Conservation (phyloP, 2,888 invertebrate genomes). For the Morpho helenor region DNA sequence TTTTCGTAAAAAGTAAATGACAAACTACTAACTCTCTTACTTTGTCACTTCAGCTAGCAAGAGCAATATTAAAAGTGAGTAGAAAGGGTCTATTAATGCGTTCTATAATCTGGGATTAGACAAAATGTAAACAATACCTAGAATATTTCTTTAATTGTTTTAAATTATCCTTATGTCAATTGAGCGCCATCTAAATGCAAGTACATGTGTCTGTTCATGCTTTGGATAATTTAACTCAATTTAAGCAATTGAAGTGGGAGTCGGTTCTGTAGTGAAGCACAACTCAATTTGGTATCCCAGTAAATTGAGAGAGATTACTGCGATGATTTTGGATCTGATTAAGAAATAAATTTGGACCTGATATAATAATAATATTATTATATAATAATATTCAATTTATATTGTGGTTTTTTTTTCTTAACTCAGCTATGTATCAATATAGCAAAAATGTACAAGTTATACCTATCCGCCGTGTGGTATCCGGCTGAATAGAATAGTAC, state of each 20-base stretch:
- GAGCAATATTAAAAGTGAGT: too few relatives aligned
- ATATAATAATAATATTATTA: too few relatives aligned
- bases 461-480: too few relatives aligned
- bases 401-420: too few relatives aligned
- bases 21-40: too few relatives aligned
- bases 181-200: slow-evolving; percentile 29
- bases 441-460: too few relatives aligned
- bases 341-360: not conserved
- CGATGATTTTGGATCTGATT: not conserved
- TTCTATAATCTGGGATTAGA: not conserved
- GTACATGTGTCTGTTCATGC: slow-evolving; percentile 39
- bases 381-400: too few relatives aligned
- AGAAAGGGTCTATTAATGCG: too few relatives aligned
- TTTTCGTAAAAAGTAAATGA: too few relatives aligned
- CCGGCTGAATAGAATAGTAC: too few relatives aligned
- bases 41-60: too few relatives aligned
- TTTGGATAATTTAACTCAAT: slow-evolving; percentile 61
- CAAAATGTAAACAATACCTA: slow-evolving; percentile 17
- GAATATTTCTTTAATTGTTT: slow-evolving; percentile 22
- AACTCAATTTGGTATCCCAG: slow-evolving; percentile 3
- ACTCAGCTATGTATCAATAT: too few relatives aligned
- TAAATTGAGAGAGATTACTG: slow-evolving; percentile 15
- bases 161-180: slow-evolving; percentile 51
- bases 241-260: slow-evolving; percentile 61
- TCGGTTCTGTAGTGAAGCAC: slow-evolving; percentile 13